Evolutionary conservation across 2,888 invertebrate genomes (phyloP), one percentile per base, ranked within the genome.

Genomic region (Catocala nupta): DNA sequence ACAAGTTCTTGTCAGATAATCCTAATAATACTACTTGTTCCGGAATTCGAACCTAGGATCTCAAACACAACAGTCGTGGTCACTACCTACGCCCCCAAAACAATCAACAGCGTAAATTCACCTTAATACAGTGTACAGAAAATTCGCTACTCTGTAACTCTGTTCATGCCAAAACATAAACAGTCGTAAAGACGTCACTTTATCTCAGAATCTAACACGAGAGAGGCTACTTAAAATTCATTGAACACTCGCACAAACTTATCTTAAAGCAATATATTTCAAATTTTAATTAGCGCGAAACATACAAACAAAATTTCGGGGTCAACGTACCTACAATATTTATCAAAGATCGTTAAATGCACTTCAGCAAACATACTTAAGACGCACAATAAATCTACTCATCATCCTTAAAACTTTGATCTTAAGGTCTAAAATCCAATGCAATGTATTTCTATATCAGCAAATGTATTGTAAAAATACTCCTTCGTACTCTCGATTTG

Each of bases 401-500:
- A 39, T 36, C n/a, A 9, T 8, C 36, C 48, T 43, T 75, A 62
- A 33, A 0, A 0, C 34, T 0, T 43, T 1, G n/a, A 0, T 0
- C 47, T 48, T 57, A 76, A 68, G 58, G 64, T 65, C 9, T 7
- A 68, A 51, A 68, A 47, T 72, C 10, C 5, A 50, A 47, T 50
- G 43, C 44, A 39, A 49, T 42, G 10, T 12, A 33, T 36, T 48
- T 36, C 56, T 34, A 33, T 62, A 33, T 43, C 55, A 5, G 65
- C 64, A 69, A 66, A 52, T 25, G 4, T 25, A 25, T 65, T 68
- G 51, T 53, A 56, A 52, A 68, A 65, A 63, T 56, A 62, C 61
- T 70, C 63, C 70, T 75, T 65, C 67, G 68, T 71, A 83, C 73
- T 86, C 83, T 87, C 86, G 80, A 89, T 89, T 88, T 81, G 79